Percentiles rank a stretch among this genome's conserved stretches.
Evolutionary conservation across 1,140 invertebrate species (phyloP).

Genomic region (Zaprionus inermis): DNA sequence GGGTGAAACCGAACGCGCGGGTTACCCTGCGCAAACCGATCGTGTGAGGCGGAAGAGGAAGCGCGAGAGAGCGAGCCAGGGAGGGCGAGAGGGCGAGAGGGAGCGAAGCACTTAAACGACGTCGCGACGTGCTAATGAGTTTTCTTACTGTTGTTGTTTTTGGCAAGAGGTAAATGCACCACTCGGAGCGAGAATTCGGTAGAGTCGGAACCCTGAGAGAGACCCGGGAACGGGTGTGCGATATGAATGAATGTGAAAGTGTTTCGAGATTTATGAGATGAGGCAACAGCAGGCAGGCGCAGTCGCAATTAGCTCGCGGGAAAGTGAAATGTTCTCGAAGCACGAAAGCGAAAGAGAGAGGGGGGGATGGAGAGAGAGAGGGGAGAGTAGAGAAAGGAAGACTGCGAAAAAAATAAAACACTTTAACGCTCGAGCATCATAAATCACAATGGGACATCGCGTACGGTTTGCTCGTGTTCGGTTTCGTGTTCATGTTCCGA

Average conservation of each 20-base stretch:
- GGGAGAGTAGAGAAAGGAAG: slow-evolving; percentile 32
- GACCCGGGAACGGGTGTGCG: slow-evolving; percentile 8
- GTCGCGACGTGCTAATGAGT: slow-evolving; percentile 80
- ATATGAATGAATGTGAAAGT: slow-evolving; percentile 76
- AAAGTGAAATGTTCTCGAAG: slow-evolving; percentile 81
- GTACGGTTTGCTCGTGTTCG: slow-evolving; percentile 47
- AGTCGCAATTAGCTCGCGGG: slow-evolving; percentile 67
- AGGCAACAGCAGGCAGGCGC: slow-evolving; percentile 52
- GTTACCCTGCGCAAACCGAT: slow-evolving; percentile 13
- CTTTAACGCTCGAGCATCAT: slow-evolving; percentile 72
- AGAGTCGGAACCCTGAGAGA: slow-evolving; percentile 3
- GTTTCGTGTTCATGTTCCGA: slow-evolving; percentile 17
- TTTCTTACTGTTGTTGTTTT: slow-evolving; percentile 29
- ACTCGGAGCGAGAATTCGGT: slow-evolving; percentile 1
- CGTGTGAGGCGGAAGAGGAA: slow-evolving; percentile 5
- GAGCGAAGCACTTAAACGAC: slow-evolving; percentile 62
- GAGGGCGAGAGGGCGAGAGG: neutral
- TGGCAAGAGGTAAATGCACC: slow-evolving; percentile 46
- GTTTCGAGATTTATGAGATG: slow-evolving; percentile 79
- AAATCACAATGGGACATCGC: slow-evolving; percentile 76
- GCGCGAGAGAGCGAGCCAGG: neutral
- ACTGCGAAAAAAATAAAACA: slow-evolving; percentile 67
- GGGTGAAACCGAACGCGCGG: slow-evolving; percentile 19
- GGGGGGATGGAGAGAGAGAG: slow-evolving; percentile 6
- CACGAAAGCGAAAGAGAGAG: slow-evolving; percentile 22